These are phyloP conservation scores for Parochlus steinenii DNA, from an alignment of 2,888 invertebrate species.

Conservation along the genomic window DNA sequence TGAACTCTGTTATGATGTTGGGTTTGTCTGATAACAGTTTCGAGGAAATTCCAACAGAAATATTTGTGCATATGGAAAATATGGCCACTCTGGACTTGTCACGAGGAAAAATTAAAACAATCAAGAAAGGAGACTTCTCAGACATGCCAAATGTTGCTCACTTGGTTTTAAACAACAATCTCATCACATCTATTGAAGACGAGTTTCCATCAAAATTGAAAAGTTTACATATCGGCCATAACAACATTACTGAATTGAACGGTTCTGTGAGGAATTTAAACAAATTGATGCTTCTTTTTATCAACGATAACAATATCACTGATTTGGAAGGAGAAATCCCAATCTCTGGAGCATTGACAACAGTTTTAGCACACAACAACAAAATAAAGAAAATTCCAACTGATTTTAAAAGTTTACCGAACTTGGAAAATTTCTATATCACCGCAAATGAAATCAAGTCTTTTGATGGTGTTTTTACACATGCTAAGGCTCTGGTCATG, in stretches of 20 bases:
- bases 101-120: slow-evolving; percentile 56
- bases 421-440: slow-evolving; percentile 52
- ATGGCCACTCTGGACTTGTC: slow-evolving; percentile 68
- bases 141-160: slow-evolving; percentile 50
- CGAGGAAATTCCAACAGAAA: slow-evolving; percentile 55
- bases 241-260: slow-evolving; percentile 53
- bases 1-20: slow-evolving; percentile 55
- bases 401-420: slow-evolving; percentile 50
- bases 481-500: slow-evolving; percentile 45
- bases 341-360: slow-evolving; percentile 38
- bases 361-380: slow-evolving; percentile 61
- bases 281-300: slow-evolving; percentile 58
- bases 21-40: slow-evolving; percentile 68
- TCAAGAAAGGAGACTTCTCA: slow-evolving; percentile 59
- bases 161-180: slow-evolving; percentile 58
- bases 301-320: slow-evolving; percentile 58
- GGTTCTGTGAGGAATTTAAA: slow-evolving; percentile 59
- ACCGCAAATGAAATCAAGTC: slow-evolving; percentile 53
- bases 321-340: slow-evolving; percentile 63
- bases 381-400: slow-evolving; percentile 50
- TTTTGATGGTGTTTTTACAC: slow-evolving; percentile 54
- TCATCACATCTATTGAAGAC: slow-evolving; percentile 54
- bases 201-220: slow-evolving; percentile 51
- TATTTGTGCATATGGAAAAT: slow-evolving; percentile 57
- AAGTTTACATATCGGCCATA: slow-evolving; percentile 57